Evolutionary conservation across 2,888 invertebrate species (phyloP), one percentile per base, ranked within the genome.

Genomic region (Elmis aenea): DNA sequence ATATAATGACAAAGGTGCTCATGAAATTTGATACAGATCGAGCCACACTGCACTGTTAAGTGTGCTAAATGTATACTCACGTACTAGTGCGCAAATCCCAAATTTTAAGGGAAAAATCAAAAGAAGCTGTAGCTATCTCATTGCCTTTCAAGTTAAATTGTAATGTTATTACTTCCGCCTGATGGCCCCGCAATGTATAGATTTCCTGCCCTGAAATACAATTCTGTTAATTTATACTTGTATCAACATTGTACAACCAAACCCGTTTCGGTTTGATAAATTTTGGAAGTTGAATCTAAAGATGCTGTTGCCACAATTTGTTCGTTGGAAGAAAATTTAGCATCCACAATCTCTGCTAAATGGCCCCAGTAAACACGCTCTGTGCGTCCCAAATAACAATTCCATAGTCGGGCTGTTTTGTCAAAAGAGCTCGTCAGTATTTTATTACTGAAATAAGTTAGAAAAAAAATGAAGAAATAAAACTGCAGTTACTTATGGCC

Each of bases 251-350:
- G n/a, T n/a, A n/a, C n/a, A n/a, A 11, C 5, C 11, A 10, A n/a
- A 24, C 25, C 25, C 5, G 25, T 24, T n/a, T 5, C 25, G 5
- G n/a, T 9, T 11, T 24, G 25, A 9, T 24, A 24, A 24, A 24
- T 24, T 11, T 11, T 24, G 9, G 25, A n/a, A 11, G 25, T 24
- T 5, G 9, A n/a, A 9, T 24, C 25, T n/a, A 24, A 11, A 6
- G 25, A 24, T 5, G 25, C 25, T 5, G 25, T 24, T 9, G 25
- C 25, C 5, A 24, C 5, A 11, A 24, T 24, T 5, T 5, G 5
- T 24, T 24, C 25, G 25, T 24, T 24, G 6, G 25, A 9, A 5
- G 25, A 24, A 11, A 24, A 24, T 11, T 24, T 24, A 5, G 9
- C 25, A 11, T 24, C 25, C 9, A 24, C 25, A 9, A 24, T 11